Percentiles rank a stretch among this genome's conserved stretches.
Conservation (phyloP, 2,888 invertebrate species). For the Cerceris ruficornis region DNA sequence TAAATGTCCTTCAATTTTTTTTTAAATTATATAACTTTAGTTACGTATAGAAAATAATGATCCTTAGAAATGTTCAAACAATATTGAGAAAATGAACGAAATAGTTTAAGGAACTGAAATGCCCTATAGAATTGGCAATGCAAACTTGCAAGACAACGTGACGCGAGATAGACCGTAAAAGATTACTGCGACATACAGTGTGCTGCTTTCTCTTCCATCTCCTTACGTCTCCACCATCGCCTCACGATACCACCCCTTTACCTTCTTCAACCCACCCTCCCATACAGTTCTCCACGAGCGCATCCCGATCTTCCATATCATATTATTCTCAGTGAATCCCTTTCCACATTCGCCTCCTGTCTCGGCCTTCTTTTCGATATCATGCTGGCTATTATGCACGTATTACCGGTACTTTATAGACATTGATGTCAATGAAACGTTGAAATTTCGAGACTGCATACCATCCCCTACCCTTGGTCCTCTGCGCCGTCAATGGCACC, state of each 20-base stretch:
- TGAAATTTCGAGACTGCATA: conserved; percentile 49
- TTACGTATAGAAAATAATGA: too few species aligned
- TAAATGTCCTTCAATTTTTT: too few species aligned
- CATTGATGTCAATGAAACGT: conserved; percentile 59
- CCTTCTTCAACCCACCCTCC: conserved; percentile 32
- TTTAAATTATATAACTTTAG: too few species aligned
- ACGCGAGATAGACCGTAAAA: conserved; percentile 75
- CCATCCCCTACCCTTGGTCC: not conserved
- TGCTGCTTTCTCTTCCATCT: conserved; percentile 55
- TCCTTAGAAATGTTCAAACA: not conserved
- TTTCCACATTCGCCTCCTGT: conserved; percentile 60
- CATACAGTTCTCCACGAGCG: conserved; percentile 63
- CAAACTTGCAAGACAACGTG: conserved; percentile 64
- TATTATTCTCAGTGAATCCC: conserved; percentile 76
- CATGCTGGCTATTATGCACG: conserved; percentile 73
- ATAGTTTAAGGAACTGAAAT: conserved; percentile 37
- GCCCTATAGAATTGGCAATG: conserved; percentile 52
- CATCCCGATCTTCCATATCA: conserved; percentile 75
- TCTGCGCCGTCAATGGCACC: conserved; percentile 42
- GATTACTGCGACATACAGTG: conserved; percentile 76
- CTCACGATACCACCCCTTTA: conserved; percentile 42
- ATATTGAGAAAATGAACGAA: not conserved
- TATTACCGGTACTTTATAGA: conserved; percentile 72
- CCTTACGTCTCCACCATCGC: conserved; percentile 36
- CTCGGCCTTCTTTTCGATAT: conserved; percentile 60